Evolutionary conservation across 2,797 vertebrate species (phyloP).

Genomic region (Buphagus erythrorhynchus): DNA sequence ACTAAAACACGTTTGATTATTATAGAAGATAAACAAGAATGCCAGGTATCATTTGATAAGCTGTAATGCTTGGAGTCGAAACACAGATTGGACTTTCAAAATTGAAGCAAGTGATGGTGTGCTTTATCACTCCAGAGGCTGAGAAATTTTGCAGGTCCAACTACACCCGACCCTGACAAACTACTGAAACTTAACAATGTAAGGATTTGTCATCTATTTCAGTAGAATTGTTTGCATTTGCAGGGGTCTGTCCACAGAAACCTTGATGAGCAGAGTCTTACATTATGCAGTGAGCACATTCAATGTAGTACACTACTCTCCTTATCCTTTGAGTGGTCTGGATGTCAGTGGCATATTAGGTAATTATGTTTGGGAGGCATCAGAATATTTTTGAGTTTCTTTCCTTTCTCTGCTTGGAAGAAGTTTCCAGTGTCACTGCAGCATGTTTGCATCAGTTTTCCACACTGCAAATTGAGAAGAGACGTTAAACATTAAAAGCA

Average conservation of each 20-base stretch:
- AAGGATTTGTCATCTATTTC: neutral
- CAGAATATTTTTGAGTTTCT: neutral
- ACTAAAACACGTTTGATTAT: neutral
- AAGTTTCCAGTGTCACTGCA: neutral
- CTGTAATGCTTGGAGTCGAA: neutral
- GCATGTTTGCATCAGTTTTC: neutral
- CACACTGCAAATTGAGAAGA: neutral
- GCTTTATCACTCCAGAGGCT: neutral
- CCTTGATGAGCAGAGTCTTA: neutral
- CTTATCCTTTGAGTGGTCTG: neutral
- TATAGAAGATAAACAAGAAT: neutral
- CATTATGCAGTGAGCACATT: neutral
- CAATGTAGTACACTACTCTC: fast-evolving
- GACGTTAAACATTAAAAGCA: neutral
- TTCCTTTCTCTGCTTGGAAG: neutral
- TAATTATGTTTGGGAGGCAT: neutral
- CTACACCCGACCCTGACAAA: neutral
- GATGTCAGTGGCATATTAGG: neutral
- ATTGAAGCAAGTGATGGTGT: neutral
- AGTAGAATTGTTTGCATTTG: neutral
- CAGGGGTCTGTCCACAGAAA: neutral
- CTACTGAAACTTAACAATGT: neutral
- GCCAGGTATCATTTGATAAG: neutral
- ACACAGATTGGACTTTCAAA: neutral
- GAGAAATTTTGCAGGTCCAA: neutral